These are phyloP conservation scores for Acleris holmiana DNA, from an alignment of 2,888 invertebrate species.

Conservation along the genomic window DNA sequence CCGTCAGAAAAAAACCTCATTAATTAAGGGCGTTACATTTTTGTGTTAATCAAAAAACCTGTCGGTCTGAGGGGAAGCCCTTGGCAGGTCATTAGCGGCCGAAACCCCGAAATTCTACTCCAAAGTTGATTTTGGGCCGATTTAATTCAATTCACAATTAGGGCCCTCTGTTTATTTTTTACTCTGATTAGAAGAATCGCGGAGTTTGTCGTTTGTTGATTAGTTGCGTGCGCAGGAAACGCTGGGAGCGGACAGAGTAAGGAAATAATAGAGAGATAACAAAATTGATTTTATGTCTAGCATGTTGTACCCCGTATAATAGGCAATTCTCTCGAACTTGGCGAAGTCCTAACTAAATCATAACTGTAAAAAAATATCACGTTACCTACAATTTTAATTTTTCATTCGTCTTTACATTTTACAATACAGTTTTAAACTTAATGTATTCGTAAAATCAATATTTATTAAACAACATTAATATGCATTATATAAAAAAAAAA, in stretches of 20 bases:
- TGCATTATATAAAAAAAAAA: too few species aligned
- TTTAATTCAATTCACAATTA: constrained; percentile 82
- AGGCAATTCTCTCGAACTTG: too few species aligned
- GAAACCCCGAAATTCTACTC: constrained; percentile 52
- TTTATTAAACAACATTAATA: too few species aligned
- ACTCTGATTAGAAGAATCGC: constrained; percentile 38
- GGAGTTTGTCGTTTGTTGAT: constrained; percentile 54
- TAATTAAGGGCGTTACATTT: constrained; percentile 52
- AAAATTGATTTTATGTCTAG: too few species aligned
- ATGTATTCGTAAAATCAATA: too few species aligned
- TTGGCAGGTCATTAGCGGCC: constrained; percentile 65
- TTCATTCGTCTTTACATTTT: too few species aligned
- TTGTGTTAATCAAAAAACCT: constrained; percentile 73
- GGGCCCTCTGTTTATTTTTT: constrained; percentile 72
- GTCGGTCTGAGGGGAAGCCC: constrained; percentile 58
- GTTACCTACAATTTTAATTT: too few species aligned
- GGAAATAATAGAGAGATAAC: background rate
- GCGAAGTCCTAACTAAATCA: too few species aligned
- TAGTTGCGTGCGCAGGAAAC: constrained; percentile 25
- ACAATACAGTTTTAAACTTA: too few species aligned
- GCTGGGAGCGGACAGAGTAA: background rate
- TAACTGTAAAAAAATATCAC: too few species aligned
- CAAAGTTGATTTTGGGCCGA: constrained; percentile 71
- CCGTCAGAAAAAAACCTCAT: constrained; percentile 38
- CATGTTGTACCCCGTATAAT: too few species aligned